These are phyloP conservation scores for Ciconia nigra DNA, from an alignment of 2,797 vertebrate genomes.

Conservation along the genomic window DNA sequence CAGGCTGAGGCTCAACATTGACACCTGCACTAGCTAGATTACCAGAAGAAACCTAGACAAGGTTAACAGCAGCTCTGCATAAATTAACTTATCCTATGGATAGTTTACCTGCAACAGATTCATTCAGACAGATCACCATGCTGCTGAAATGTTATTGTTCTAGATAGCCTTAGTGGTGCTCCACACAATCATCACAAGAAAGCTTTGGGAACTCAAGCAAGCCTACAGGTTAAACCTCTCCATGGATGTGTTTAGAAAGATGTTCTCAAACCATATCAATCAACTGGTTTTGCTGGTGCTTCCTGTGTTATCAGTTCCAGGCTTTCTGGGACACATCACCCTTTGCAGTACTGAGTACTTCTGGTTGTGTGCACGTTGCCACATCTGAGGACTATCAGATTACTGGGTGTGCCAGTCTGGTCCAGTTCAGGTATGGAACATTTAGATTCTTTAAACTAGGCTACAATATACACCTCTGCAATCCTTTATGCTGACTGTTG, in stretches of 20 bases:
- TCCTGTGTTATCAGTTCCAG: neutral
- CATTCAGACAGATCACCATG: neutral
- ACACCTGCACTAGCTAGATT: neutral
- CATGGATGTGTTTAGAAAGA: neutral
- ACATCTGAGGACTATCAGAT: neutral
- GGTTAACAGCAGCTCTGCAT: neutral
- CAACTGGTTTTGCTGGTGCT: neutral
- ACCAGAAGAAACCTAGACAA: neutral
- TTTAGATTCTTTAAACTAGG: neutral
- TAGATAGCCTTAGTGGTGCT: neutral
- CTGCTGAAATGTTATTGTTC: neutral
- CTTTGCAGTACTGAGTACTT: neutral
- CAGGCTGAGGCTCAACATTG: neutral
- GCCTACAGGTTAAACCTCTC: neutral
- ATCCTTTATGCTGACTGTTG: neutral
- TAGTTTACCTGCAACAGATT: neutral
- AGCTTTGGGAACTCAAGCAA: neutral
- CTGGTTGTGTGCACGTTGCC: neutral
- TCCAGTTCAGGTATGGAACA: neutral
- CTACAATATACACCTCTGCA: neutral
- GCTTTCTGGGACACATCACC: neutral
- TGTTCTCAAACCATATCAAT: neutral
- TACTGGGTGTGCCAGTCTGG: neutral
- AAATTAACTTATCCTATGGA: neutral
- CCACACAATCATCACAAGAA: neutral